A percentile compares a stretch with the other conserved stretches of the same genome.
phyloP scores from a whole-genome alignment of 2,797 vertebrate genomes.

The Sciurus carolinensis region DNA sequence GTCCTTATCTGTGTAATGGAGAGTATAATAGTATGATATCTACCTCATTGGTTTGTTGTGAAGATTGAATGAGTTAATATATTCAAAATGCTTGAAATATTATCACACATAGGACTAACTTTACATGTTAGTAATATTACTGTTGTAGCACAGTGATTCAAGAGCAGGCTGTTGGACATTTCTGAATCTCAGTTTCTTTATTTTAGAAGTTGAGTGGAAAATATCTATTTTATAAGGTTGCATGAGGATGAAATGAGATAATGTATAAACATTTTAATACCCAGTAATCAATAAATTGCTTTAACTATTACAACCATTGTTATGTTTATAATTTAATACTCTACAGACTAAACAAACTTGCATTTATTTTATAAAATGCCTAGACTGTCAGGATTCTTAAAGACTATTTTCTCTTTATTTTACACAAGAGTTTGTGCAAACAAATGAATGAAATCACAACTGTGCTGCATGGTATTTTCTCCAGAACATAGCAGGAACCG shows the following conservation, averaged over 20 bases:
- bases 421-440: not conserved
- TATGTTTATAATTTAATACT: not conserved
- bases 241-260: not conserved
- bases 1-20: not conserved
- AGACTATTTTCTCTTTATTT: no score
- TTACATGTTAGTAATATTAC: not conserved
- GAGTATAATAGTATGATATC: not conserved
- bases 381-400: not conserved
- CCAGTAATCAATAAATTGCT: not conserved
- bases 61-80: not conserved
- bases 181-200: not conserved
- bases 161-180: not conserved
- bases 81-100: not conserved
- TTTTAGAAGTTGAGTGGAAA: not conserved
- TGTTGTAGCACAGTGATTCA: not conserved
- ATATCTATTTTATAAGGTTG: not conserved
- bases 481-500: not conserved
- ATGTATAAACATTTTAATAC: not conserved
- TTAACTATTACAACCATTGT: not conserved
- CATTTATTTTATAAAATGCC: slow-evolving; percentile 22
- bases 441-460: not conserved
- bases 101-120: not conserved
- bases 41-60: not conserved
- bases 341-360: not conserved
- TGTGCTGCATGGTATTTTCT: not conserved